phyloP scores from a whole-genome alignment of 2,888 invertebrate species.

The Agrilus mali region DNA sequence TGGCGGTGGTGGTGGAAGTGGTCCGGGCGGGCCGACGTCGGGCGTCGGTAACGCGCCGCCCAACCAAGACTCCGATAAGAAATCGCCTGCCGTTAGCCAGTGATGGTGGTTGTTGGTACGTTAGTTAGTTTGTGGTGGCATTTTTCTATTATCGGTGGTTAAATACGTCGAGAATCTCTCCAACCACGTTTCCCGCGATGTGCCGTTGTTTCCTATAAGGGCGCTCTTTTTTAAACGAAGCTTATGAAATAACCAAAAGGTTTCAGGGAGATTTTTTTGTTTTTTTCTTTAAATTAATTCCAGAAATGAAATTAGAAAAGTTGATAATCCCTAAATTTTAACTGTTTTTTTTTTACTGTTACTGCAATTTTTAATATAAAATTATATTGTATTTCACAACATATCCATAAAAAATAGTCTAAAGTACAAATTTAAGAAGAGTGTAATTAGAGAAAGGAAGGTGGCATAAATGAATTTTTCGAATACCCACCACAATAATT shows the following conservation, averaged over 20 bases:
- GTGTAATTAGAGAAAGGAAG: no score
- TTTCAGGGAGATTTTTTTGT: conserved; percentile 1
- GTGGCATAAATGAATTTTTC: no score
- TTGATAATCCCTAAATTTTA: neutral
- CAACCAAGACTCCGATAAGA: conserved; percentile 67
- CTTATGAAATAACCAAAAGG: no score
- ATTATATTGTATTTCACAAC: no score
- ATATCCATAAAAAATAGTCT: no score
- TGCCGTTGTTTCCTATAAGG: no score
- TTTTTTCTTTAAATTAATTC: neutral
- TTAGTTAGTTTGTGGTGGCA: conserved; percentile 5
- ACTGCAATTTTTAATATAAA: conserved; percentile 9
- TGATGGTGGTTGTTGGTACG: conserved; percentile 36
- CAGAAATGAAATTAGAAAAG: neutral
- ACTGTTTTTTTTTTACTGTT: conserved; percentile 3
- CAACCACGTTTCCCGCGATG: no score
- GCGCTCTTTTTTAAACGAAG: no score
- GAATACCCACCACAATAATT: no score
- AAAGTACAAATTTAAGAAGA: no score
- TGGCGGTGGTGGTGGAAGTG: conserved; percentile 12
- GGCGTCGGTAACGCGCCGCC: conserved; percentile 43
- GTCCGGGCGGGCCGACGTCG: conserved; percentile 27
- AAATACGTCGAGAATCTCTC: no score
- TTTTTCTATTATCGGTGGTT: no score
- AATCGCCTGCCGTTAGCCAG: conserved; percentile 72